Conservation (phyloP, 2,888 invertebrate genomes). For the Chorisops tibialis region DNA sequence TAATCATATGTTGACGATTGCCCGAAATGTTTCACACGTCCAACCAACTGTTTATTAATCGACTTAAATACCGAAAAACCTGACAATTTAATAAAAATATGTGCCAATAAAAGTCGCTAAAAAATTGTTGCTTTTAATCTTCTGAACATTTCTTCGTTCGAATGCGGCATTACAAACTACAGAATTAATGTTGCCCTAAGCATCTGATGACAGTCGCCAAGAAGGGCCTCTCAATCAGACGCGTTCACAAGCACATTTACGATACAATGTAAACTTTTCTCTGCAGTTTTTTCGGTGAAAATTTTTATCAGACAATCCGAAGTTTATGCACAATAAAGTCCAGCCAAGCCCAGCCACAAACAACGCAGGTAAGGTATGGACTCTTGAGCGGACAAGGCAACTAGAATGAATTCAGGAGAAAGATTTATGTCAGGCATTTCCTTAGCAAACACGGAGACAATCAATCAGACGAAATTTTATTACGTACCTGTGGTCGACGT, state of each 20-base stretch:
- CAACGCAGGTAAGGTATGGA: no score
- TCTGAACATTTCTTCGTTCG: slow-evolving; percentile 7
- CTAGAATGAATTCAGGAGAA: slow-evolving; percentile 22
- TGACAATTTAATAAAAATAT: slow-evolving; percentile 2
- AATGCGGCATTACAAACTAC: not conserved
- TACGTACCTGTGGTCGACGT: slow-evolving; percentile 36
- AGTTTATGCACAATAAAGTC: no score
- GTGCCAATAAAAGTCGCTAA: slow-evolving; percentile 19
- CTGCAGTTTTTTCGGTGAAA: not conserved
- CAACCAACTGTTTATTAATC: no score
- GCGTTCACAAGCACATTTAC: slow-evolving; percentile 21
- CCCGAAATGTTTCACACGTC: no score
- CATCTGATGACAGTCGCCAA: not conserved
- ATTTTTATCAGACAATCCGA: no score
- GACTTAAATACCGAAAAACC: not conserved
- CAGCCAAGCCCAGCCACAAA: no score
- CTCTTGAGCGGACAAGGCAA: slow-evolving; percentile 23
- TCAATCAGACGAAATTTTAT: no score
- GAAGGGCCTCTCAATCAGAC: slow-evolving; percentile 1
- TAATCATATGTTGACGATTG: no score
- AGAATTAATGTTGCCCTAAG: not conserved
- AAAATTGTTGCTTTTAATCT: slow-evolving; percentile 23
- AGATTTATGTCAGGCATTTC: slow-evolving; percentile 26
- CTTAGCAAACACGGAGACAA: not conserved
- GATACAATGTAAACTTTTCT: slow-evolving; percentile 1